Percentiles rank a stretch among this genome's conserved stretches.
Conservation (phyloP, 2,797 vertebrate genomes). For the Paramormyrops hopkinsi region DNA sequence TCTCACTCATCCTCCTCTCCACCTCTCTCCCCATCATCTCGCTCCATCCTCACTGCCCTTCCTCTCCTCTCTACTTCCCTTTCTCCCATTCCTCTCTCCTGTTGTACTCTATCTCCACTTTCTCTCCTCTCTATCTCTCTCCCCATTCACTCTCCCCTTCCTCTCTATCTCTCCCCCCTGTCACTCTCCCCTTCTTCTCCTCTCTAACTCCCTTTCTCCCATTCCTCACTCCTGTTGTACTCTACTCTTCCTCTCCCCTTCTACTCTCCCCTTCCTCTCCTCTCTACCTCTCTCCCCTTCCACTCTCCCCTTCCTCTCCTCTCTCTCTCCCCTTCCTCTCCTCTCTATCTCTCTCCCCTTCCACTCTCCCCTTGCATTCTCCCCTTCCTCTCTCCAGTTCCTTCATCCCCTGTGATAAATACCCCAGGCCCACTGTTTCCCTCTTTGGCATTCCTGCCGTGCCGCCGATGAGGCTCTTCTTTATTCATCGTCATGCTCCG, state of each 20-base stretch:
- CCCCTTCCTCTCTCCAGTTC: not conserved
- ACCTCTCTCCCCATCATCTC: not conserved
- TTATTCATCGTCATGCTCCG: constrained; percentile 9
- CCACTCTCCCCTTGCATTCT: not conserved
- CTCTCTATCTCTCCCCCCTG: not conserved
- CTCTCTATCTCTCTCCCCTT: not conserved
- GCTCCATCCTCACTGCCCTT: not conserved
- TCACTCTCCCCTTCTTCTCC: not conserved
- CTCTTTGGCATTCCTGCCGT: constrained; percentile 6
- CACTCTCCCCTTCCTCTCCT: too few species aligned
- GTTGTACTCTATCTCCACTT: too few species aligned
- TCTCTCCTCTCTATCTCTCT: not conserved
- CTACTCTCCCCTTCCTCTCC: not conserved
- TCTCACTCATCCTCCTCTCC: too few species aligned
- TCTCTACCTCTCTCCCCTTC: too few species aligned
- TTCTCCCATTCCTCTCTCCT: not conserved
- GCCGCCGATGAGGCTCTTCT: not conserved
- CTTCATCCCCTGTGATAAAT: constrained; percentile 1
- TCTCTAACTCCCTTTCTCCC: not conserved
- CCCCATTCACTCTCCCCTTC: not conserved
- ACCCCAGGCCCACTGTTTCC: not conserved
- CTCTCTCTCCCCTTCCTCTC: not conserved
- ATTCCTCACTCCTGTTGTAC: not conserved
- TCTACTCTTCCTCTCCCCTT: too few species aligned
- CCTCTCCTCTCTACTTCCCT: not conserved